Base-by-base conservation (phyloP, 1,140 invertebrate genomes). In the Drosophila santomea region DNA sequence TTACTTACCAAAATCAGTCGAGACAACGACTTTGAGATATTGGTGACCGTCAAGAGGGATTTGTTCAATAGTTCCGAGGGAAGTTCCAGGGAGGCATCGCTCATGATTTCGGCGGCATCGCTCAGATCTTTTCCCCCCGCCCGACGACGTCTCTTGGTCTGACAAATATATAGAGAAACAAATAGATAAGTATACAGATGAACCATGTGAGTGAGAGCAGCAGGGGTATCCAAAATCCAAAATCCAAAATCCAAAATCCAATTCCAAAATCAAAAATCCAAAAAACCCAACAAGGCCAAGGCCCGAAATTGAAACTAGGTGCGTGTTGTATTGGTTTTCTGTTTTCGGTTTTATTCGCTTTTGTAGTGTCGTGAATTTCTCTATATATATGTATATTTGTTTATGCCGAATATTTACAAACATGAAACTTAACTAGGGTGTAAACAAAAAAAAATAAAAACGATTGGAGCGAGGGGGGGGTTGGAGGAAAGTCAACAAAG, bases 1-100 rank as follows among this genome's bases (percentile, higher is more conserved):
- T 8, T 32, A 32, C 47, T 94, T 93, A 96, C 96, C 93, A 96
- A 94, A 47, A 96, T 95, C 14, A 96, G 93, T 61, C 94, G 94
- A 25, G 95, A 95, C 54, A 96, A 78, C 28, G 95, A 92, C 92
- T 95, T 95, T 82, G 95, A 96, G 72, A 96, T 91, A 66, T 94
- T 94, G 51, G 96, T 96, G 39, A 96, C 92, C n/a, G 96, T 92
- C 55, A 94, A 94, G 91, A 96, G 96, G 76, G 95, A 95, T 14
- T 94, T 94, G 48, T 95, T 95, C 84, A 97, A 95, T 54, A 96
- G 92, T 80, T 93, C 92, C 45, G 94, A 93, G 43, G 96, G 96
- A 63, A 96, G 92, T 62, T 96, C 95, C 80, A 95, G 81, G 5
- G 94, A 94, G 5, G 93, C 93, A 6, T 93, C 94, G 74, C 95